phyloP scores from a whole-genome alignment of 1,140 invertebrate genomes.

The Drosophila azteca region DNA sequence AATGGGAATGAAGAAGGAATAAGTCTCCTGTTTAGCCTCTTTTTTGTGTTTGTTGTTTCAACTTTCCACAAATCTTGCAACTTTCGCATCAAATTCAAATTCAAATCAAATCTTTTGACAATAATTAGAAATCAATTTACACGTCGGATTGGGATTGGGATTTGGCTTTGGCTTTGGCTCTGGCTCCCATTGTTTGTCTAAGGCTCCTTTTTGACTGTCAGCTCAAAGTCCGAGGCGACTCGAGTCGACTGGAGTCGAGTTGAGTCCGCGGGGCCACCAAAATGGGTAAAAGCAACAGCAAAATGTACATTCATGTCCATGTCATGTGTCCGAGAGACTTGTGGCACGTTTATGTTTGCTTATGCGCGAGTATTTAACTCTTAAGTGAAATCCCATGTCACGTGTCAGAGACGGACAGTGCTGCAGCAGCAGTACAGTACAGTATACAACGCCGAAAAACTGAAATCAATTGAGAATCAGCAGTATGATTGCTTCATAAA shows the following conservation, averaged over 20 bases:
- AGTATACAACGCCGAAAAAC: conserved; percentile 20
- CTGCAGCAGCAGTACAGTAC: conserved; percentile 20
- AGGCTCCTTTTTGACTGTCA: conserved; percentile 65
- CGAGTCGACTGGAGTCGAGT: not conserved
- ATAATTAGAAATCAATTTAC: conserved; percentile 76
- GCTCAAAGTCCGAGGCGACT: conserved; percentile 52
- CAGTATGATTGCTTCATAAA: conserved; percentile 59
- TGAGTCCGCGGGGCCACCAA: no score
- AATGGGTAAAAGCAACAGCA: conserved; percentile 2
- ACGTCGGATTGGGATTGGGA: conserved; percentile 61
- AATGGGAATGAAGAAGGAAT: not conserved
- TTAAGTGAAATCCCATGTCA: conserved; percentile 82
- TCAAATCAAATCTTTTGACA: conserved; percentile 37
- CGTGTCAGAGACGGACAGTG: conserved; percentile 58
- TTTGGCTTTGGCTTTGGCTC: conserved; percentile 7
- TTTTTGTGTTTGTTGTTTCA: no score
- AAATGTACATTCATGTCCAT: conserved; percentile 59
- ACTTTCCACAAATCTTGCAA: conserved; percentile 1
- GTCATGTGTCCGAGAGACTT: conserved; percentile 74
- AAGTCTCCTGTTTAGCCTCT: no score
- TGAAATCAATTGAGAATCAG: conserved; percentile 73
- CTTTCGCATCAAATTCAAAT: conserved; percentile 40
- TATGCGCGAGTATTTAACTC: conserved; percentile 72
- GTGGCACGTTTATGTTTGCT: conserved; percentile 75
- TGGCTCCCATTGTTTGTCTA: conserved; percentile 61